A percentile compares a stretch with the other conserved stretches of the same genome.
Conservation (phyloP, 2,797 vertebrate genomes). For the Macropus fuliginosus region DNA sequence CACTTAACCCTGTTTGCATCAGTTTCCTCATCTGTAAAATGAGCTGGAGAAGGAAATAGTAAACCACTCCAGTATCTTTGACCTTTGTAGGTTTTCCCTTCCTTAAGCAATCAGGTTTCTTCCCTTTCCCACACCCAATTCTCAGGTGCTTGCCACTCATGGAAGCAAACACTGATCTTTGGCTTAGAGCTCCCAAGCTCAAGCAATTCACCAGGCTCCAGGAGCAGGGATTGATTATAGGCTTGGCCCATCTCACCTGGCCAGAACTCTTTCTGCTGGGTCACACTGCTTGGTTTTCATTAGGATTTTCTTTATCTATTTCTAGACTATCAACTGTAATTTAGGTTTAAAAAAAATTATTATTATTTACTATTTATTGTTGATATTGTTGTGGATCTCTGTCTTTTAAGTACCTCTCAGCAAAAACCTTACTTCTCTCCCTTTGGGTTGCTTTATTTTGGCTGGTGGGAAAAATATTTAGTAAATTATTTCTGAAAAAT, state of each 20-base stretch:
- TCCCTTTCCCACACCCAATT: not conserved
- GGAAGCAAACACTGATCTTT: not conserved
- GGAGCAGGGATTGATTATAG: not conserved
- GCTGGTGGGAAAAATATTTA: constrained; percentile 71
- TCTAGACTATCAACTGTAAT: not conserved
- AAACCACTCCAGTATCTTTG: not conserved
- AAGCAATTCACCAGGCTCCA: not conserved
- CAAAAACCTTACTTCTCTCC: not conserved
- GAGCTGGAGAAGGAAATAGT: not conserved
- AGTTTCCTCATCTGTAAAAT: not conserved
- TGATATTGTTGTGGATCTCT: constrained; percentile 35
- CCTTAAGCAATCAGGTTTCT: not conserved
- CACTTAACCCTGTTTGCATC: not conserved
- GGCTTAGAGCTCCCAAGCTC: not conserved
- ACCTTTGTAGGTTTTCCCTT: not conserved
- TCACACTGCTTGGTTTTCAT: not conserved
- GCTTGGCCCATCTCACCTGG: not conserved
- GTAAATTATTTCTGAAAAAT: constrained; percentile 70
- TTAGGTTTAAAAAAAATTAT: not conserved
- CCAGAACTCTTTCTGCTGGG: not conserved
- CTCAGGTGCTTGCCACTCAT: not conserved
- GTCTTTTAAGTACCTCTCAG: constrained; percentile 8
- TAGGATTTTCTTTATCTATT: not conserved
- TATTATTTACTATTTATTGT: constrained; percentile 16
- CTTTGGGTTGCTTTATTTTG: constrained; percentile 63